phyloP scores from a whole-genome alignment of 2,797 vertebrate genomes.

The Numenius phaeopus region DNA sequence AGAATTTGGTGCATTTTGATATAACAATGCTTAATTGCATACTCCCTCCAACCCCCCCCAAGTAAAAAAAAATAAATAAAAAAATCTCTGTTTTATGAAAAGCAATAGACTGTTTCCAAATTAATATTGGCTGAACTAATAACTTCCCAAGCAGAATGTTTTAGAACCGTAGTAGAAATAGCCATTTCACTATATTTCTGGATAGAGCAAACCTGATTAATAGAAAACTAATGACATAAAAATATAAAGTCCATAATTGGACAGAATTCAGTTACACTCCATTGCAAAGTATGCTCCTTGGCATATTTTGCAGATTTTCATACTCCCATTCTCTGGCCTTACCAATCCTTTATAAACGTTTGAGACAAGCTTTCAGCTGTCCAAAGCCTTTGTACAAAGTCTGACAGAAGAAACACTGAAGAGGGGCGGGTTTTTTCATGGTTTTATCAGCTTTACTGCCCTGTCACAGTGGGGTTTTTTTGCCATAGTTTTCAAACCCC shows the following conservation, averaged over 20 bases:
- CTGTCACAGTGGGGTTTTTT: not conserved
- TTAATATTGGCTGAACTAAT: not conserved
- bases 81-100: not conserved
- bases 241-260: not conserved
- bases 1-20: not conserved
- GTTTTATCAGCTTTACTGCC: not conserved
- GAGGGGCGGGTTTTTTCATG: accelerated
- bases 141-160: not conserved
- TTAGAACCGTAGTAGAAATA: not conserved
- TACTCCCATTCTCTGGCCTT: not conserved
- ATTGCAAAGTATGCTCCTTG: not conserved
- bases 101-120: not conserved
- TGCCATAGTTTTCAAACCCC: not conserved
- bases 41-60: accelerated
- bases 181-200: not conserved
- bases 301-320: not conserved
- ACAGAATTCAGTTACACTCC: not conserved
- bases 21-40: not conserved
- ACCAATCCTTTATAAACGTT: not conserved
- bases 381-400: not conserved
- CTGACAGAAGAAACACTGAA: not conserved
- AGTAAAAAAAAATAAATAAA: not conserved
- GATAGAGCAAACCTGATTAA: not conserved
- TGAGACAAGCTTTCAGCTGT: not conserved
- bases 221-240: not conserved